Percentiles rank a stretch among this genome's conserved stretches.
Conservation (phyloP, 2,888 invertebrate species). For the Cataglyphis rosenhaueri region DNA sequence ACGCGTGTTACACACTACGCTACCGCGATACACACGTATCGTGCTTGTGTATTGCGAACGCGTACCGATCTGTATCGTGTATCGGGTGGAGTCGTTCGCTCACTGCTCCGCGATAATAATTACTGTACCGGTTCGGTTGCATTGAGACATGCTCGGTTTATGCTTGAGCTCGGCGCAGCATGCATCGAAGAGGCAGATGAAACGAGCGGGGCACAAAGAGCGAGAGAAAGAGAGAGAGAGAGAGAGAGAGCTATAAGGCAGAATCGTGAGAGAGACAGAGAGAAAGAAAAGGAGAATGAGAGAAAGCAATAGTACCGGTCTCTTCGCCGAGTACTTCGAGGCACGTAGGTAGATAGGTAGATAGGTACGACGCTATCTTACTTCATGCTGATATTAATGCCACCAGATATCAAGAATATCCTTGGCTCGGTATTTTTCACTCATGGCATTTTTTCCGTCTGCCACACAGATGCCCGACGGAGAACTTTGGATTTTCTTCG, state of each 20-base stretch:
- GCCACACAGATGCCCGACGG: constrained; percentile 40
- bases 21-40: constrained; percentile 20
- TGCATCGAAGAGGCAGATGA: constrained; percentile 54
- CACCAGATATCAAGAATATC: constrained; percentile 60
- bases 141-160: constrained; percentile 38
- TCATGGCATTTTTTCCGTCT: constrained; percentile 59
- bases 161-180: constrained; percentile 39
- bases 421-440: constrained; percentile 65
- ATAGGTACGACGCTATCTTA: constrained; percentile 65
- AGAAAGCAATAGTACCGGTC: constrained; percentile 75
- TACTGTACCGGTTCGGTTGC: constrained; percentile 56
- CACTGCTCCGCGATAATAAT: constrained; percentile 64
- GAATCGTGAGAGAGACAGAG: constrained; percentile 8
- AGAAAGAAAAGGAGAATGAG: constrained; percentile 35
- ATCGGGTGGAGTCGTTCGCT: constrained; percentile 55
- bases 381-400: constrained; percentile 53
- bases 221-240: constrained; percentile 24
- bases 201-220: constrained; percentile 47
- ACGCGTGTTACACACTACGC: constrained; percentile 23
- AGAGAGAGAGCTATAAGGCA: constrained; percentile 1
- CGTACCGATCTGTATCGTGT: constrained; percentile 54
- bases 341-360: constrained; percentile 73
- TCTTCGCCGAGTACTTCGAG: constrained; percentile 70
- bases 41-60: constrained; percentile 1
- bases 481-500: constrained; percentile 25